A percentile compares a stretch with the other conserved stretches of the same genome.
Evolutionary conservation across 2,888 invertebrate species (phyloP).

Genomic region (Stomorhina lunata): DNA sequence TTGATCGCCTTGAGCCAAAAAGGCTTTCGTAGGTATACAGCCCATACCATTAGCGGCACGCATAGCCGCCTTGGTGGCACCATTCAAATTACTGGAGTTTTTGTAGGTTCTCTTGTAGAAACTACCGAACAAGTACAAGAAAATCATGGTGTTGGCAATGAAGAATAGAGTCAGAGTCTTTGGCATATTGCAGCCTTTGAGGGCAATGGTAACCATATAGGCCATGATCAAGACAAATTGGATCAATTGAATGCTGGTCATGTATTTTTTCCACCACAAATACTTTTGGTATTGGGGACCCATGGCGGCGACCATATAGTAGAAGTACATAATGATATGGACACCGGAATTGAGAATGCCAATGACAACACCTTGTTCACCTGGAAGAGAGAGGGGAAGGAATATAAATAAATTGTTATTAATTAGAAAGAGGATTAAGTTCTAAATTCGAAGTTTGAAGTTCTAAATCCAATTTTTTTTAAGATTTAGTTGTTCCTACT

Average conservation of each 20-base stretch:
- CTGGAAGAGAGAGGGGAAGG: too few species aligned
- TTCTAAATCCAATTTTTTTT: too few species aligned
- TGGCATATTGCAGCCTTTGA: slow-evolving; percentile 82
- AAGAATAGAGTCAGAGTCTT: slow-evolving; percentile 82
- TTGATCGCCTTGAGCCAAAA: slow-evolving; percentile 72
- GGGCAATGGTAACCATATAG: slow-evolving; percentile 82
- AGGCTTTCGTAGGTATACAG: slow-evolving; percentile 72
- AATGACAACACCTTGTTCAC: slow-evolving; percentile 80
- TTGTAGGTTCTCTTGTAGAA: slow-evolving; percentile 83
- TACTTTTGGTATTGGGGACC: slow-evolving; percentile 81
- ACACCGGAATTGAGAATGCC: slow-evolving; percentile 81
- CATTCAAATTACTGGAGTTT: slow-evolving; percentile 72
- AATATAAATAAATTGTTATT: too few species aligned
- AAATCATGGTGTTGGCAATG: slow-evolving; percentile 81
- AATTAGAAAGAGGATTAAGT: too few species aligned
- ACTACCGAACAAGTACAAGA: slow-evolving; percentile 82
- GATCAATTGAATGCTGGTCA: slow-evolving; percentile 81
- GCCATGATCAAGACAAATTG: slow-evolving; percentile 86
- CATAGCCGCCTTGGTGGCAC: slow-evolving; percentile 70
- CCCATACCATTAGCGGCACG: slow-evolving; percentile 76
- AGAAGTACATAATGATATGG: slow-evolving; percentile 81
- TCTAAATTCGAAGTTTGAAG: too few species aligned
- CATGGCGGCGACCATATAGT: slow-evolving; percentile 81
- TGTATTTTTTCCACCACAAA: slow-evolving; percentile 82
- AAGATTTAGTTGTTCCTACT: too few species aligned